These are phyloP conservation scores for Pseudomyrmex flavicornis DNA, from an alignment of 1,140 invertebrate genomes.

Conservation along the genomic window DNA sequence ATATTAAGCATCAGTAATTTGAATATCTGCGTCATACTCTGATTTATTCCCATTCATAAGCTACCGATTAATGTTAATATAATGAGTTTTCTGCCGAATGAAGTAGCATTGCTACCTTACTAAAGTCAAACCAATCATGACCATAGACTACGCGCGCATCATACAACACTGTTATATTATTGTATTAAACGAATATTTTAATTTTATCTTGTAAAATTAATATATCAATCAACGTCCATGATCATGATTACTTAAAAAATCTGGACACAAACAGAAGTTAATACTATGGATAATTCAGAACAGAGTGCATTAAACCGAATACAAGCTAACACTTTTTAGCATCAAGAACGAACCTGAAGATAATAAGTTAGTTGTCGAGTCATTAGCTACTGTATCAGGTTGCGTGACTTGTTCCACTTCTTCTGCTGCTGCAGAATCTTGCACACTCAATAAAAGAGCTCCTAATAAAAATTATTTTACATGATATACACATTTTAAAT, in stretches of 20 bases:
- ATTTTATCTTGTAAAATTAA: background rate
- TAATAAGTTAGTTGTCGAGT: conserved; percentile 88
- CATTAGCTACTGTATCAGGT: conserved; percentile 85
- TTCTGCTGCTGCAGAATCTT: conserved; percentile 93
- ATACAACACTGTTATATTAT: conserved; percentile 1
- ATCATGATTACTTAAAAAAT: conserved; percentile 43
- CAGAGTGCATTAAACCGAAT: conserved; percentile 55
- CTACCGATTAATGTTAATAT: conserved; percentile 54
- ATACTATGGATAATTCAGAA: conserved; percentile 46
- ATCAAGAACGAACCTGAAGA: conserved; percentile 88
- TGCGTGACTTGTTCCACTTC: conserved; percentile 89
- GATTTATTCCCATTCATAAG: conserved; percentile 53
- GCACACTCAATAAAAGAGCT: conserved; percentile 91
- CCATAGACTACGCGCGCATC: background rate
- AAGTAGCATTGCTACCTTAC: conserved; percentile 51
- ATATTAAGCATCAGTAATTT: conserved; percentile 63
- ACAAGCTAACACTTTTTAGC: conserved; percentile 47
- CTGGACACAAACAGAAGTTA: conserved; percentile 37
- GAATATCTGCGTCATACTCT: conserved; percentile 52
- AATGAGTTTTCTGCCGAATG: conserved; percentile 52
- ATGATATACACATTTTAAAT: background rate
- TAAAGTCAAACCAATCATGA: background rate
- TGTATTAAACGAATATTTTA: background rate
- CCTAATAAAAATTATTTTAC: conserved; percentile 78
- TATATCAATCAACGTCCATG: conserved; percentile 16